These are phyloP conservation scores for Cerastoderma edule DNA, from an alignment of 2,888 invertebrate genomes.

Conservation along the genomic window DNA sequence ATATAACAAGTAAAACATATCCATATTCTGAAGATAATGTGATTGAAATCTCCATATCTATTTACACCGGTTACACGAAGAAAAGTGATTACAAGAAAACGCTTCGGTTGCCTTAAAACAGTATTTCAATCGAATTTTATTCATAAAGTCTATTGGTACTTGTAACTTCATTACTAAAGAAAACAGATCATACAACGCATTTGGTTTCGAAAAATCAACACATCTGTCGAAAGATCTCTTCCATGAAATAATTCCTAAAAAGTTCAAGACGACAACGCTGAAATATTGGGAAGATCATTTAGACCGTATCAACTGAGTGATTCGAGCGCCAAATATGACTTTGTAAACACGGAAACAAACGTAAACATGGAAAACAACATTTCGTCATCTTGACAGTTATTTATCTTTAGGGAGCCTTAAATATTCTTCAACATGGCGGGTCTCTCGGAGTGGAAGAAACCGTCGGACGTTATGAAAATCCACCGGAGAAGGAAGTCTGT, in stretches of 20 bases:
- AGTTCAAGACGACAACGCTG: too few relatives aligned
- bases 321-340: constrained; percentile 32
- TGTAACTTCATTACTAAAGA: too few relatives aligned
- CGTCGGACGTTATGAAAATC: constrained; percentile 88
- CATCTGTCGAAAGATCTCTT: too few relatives aligned
- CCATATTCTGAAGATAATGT: constrained; percentile 68
- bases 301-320: constrained; percentile 18
- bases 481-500: constrained; percentile 89
- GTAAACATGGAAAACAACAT: background rate
- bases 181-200: too few relatives aligned
- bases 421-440: constrained; percentile 41
- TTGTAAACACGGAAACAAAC: background rate
- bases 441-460: constrained; percentile 85
- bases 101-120: too few relatives aligned
- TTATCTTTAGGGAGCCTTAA: background rate
- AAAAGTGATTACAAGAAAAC: too few relatives aligned
- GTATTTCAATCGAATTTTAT: too few relatives aligned
- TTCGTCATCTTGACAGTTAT: background rate
- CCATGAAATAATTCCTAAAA: too few relatives aligned
- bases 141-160: too few relatives aligned
- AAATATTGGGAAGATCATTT: too few relatives aligned
- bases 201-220: too few relatives aligned
- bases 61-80: constrained; percentile 19
- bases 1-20: constrained; percentile 69
- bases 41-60: constrained; percentile 39